These are phyloP conservation scores for Bufo gargarizans DNA, from an alignment of 2,113 vertebrate species.

Conservation along the genomic window DNA sequence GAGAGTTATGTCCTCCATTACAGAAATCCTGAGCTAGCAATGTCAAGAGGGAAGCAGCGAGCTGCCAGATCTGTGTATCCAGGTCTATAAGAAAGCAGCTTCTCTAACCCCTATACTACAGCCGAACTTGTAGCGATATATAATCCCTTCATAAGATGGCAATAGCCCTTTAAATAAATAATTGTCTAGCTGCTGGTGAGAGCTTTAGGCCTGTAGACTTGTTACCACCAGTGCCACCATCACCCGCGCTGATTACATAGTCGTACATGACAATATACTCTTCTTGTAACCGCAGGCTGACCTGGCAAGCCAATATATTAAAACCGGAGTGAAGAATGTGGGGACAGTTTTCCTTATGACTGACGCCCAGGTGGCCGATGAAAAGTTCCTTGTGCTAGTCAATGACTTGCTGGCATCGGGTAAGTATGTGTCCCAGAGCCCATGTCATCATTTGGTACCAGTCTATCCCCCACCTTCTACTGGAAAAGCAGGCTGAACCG, in stretches of 20 bases:
- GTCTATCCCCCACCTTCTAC: too few relatives aligned
- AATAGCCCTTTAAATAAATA: too few relatives aligned
- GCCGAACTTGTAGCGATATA: too few relatives aligned
- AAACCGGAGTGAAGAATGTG: constrained; percentile 86
- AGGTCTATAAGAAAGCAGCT: too few relatives aligned
- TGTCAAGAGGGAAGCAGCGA: too few relatives aligned
- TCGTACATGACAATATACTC: neutral
- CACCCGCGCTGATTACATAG: neutral
- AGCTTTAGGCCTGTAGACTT: neutral
- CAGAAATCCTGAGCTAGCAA: too few relatives aligned
- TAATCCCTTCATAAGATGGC: too few relatives aligned
- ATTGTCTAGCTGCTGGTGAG: neutral
- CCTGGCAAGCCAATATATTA: constrained; percentile 85
- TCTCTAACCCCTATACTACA: too few relatives aligned
- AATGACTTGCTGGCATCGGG: constrained; percentile 94
- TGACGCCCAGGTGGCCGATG: constrained; percentile 86
- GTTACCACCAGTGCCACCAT: neutral
- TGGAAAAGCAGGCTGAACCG: too few relatives aligned
- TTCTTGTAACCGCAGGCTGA: constrained; percentile 70
- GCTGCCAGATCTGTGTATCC: too few relatives aligned
- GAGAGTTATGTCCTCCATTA: too few relatives aligned
- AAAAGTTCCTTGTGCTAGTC: constrained; percentile 91
- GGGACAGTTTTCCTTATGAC: constrained; percentile 91
- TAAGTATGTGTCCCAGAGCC: constrained; percentile 61
- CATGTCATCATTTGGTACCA: too few relatives aligned